phyloP scores from a whole-genome alignment of 2,113 vertebrate genomes.

The Triplophysa dalaica region DNA sequence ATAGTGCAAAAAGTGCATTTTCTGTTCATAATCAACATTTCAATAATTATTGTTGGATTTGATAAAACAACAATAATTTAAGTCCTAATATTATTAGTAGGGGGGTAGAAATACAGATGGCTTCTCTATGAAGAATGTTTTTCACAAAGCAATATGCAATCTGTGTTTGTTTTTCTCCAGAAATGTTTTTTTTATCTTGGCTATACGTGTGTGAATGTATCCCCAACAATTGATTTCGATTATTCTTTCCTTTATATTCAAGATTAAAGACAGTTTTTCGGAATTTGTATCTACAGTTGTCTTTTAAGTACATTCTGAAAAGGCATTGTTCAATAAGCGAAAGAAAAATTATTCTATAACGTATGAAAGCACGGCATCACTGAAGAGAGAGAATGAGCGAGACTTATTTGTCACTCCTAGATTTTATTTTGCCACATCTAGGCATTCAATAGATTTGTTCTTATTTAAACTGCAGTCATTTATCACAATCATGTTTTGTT shows the following conservation, averaged over 20 bases:
- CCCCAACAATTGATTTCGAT: conserved; percentile 50
- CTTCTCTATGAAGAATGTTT: neutral
- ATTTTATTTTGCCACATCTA: neutral
- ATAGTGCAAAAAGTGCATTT: neutral
- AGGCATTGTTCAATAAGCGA: conserved; percentile 44
- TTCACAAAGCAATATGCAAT: conserved; percentile 30
- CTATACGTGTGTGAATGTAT: conserved; percentile 35
- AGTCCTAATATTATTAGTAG: neutral
- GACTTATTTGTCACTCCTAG: neutral
- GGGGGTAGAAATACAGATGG: neutral
- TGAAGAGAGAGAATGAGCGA: conserved; percentile 1
- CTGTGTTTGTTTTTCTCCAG: conserved; percentile 15
- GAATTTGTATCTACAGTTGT: conserved; percentile 46
- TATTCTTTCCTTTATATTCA: conserved; percentile 45
- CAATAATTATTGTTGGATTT: neutral
- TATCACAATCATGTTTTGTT: conserved; percentile 4
- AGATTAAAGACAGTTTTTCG: conserved; percentile 53
- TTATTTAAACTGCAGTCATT: neutral
- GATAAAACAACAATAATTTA: neutral
- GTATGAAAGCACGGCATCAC: neutral
- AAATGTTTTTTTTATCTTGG: conserved; percentile 52
- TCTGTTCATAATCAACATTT: neutral
- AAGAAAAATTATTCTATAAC: conserved; percentile 11
- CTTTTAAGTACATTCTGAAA: conserved; percentile 45
- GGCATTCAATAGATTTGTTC: conserved; percentile 19